Conservation (phyloP, 2,888 invertebrate species). For the Heliconius ethilla region DNA sequence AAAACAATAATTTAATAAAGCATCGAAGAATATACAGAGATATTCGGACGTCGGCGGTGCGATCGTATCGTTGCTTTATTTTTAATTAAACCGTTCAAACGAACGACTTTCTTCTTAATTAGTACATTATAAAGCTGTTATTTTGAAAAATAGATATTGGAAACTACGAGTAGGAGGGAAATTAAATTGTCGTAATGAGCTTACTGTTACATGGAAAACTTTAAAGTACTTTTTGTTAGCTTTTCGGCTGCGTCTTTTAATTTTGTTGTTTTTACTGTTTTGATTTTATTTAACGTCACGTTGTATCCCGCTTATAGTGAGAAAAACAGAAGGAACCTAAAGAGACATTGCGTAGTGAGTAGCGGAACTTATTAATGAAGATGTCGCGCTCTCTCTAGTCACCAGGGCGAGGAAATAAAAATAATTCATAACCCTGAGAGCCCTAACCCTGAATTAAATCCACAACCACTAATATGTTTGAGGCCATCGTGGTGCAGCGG, state of each 20-base stretch:
- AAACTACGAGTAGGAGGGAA: constrained; percentile 20
- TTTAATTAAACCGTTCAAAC: constrained; percentile 41
- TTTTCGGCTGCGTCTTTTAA: background rate
- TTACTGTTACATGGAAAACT: constrained; percentile 11
- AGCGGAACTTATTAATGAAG: no score
- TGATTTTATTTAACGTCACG: no score
- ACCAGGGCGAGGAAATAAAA: no score
- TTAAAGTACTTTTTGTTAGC: background rate
- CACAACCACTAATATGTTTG: no score
- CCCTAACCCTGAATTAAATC: no score
- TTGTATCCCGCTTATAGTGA: no score
- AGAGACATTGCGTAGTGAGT: no score
- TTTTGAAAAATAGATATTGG: constrained; percentile 22
- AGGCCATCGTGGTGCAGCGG: no score
- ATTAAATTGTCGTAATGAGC: constrained; percentile 22
- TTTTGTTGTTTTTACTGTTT: background rate
- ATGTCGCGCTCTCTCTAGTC: no score
- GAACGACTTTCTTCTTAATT: constrained; percentile 29
- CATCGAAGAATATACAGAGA: constrained; percentile 47
- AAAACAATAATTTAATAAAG: constrained; percentile 56
- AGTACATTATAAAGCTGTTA: constrained; percentile 29
- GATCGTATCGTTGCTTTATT: constrained; percentile 39
- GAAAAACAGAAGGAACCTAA: no score
- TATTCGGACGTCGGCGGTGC: constrained; percentile 28
- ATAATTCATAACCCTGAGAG: no score